Percentiles rank a stretch among this genome's conserved stretches.
phyloP scores from a whole-genome alignment of 2,888 invertebrate species.

The Eremobia ochroleuca region DNA sequence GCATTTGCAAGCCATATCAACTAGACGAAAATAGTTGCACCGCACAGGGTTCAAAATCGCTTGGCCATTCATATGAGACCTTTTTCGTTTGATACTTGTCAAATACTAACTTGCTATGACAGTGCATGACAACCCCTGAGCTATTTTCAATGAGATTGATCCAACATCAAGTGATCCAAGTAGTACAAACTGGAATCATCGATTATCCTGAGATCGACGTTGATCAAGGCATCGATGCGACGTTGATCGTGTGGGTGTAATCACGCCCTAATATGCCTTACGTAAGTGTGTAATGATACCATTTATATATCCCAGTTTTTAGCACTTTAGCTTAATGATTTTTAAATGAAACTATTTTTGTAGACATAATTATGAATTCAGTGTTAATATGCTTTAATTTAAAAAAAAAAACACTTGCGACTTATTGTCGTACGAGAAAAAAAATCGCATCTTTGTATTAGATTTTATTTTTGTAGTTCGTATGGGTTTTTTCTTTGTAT shows the following conservation, averaged over 20 bases:
- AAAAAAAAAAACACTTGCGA: not conserved
- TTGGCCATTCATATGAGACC: not conserved
- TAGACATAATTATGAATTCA: not conserved
- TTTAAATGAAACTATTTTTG: not conserved
- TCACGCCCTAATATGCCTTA: not conserved
- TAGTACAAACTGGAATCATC: not conserved
- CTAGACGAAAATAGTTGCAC: not conserved
- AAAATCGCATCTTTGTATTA: not conserved
- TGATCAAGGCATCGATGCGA: not conserved
- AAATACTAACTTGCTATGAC: not conserved
- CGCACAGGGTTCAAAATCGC: not conserved
- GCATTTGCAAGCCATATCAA: not conserved
- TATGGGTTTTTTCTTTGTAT: conserved; percentile 23
- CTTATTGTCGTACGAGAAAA: not conserved
- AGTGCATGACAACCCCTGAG: not conserved
- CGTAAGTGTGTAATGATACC: conserved; percentile 20
- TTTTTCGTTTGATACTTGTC: not conserved
- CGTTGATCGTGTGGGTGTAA: not conserved
- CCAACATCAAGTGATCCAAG: not conserved
- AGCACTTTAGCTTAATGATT: conserved; percentile 10
- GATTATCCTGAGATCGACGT: not conserved
- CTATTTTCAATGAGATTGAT: not conserved
- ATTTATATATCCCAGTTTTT: conserved; percentile 13
- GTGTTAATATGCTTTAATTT: conserved; percentile 8
- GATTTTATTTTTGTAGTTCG: conserved; percentile 17